Percentiles rank a stretch among this genome's conserved stretches.
Conservation (phyloP, 1,140 invertebrate genomes). For the Trissolcus basalis region DNA sequence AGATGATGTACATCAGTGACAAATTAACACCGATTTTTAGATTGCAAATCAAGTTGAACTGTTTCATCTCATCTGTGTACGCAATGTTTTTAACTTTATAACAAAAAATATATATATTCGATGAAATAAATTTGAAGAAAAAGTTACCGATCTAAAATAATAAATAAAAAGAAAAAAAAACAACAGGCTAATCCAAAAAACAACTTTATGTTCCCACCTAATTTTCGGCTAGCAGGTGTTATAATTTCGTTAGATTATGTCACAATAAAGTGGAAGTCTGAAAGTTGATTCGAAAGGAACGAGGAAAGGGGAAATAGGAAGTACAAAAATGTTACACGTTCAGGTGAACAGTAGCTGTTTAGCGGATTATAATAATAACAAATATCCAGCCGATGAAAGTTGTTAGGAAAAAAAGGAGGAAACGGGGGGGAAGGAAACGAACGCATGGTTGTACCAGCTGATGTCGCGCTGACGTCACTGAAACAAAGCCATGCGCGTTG, state of each 20-base stretch:
- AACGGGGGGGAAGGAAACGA: not conserved
- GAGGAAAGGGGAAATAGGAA: no score
- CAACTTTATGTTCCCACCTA: no score
- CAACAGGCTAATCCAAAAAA: no score
- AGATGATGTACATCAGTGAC: not conserved
- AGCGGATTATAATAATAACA: no score
- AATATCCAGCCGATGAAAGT: no score
- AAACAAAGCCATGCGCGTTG: constrained; percentile 74
- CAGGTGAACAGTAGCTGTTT: no score
- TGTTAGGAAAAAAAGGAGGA: not conserved
- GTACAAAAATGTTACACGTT: no score
- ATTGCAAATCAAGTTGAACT: not conserved
- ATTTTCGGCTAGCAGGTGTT: no score
- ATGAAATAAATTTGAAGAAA: constrained; percentile 11
- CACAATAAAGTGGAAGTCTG: no score
- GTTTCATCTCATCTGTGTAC: constrained; percentile 4
- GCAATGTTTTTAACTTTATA: constrained; percentile 24
- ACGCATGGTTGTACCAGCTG: constrained; percentile 62
- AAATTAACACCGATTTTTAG: not conserved
- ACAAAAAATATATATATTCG: constrained; percentile 20
- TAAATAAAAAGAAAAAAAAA: no score
- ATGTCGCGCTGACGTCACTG: constrained; percentile 67
- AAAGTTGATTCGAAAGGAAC: no score
- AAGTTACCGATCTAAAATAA: not conserved
- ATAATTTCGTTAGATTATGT: no score